Evolutionary conservation across 30 jellyfish, hydroid and myxozoan species (phyloP).

Genomic region (Turritopsis rubra): DNA sequence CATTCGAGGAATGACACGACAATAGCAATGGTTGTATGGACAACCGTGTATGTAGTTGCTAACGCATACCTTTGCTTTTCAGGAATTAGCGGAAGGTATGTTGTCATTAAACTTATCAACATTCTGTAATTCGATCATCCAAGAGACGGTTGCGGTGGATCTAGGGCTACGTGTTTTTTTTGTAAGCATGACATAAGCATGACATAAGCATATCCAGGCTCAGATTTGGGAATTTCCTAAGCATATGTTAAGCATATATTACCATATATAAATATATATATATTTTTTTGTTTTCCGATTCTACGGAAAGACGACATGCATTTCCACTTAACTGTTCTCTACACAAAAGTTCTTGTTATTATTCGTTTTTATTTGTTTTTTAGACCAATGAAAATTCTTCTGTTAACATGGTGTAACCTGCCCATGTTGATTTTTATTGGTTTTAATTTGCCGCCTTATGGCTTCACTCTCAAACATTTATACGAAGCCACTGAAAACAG

Average conservation of each 20-base stretch:
- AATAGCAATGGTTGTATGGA: slow-evolving; percentile 1
- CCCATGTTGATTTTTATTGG: slow-evolving; percentile 21
- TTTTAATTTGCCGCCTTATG: slow-evolving; percentile 24
- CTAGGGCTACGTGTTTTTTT: too few species aligned
- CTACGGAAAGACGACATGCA: too few species aligned
- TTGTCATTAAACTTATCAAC: not conserved
- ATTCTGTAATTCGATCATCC: not conserved
- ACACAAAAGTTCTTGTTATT: too few species aligned
- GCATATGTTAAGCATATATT: too few species aligned
- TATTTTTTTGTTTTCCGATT: too few species aligned
- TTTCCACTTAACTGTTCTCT: too few species aligned
- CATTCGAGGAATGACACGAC: not conserved
- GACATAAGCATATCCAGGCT: too few species aligned
- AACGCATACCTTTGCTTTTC: not conserved
- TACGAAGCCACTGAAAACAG: slow-evolving; percentile 26
- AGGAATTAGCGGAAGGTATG: not conserved
- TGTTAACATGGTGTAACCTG: slow-evolving; percentile 28
- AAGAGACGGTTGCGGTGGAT: not conserved
- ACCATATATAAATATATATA: too few species aligned
- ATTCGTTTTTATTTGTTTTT: too few species aligned
- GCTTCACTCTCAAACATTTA: slow-evolving; percentile 26
- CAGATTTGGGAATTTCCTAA: too few species aligned
- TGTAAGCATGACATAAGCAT: too few species aligned
- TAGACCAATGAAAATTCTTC: slow-evolving; percentile 14
- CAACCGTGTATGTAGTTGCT: slow-evolving; percentile 1